Evolutionary conservation across 2,797 vertebrate species (phyloP).

Genomic region (Spinibarbus caldwelli): DNA sequence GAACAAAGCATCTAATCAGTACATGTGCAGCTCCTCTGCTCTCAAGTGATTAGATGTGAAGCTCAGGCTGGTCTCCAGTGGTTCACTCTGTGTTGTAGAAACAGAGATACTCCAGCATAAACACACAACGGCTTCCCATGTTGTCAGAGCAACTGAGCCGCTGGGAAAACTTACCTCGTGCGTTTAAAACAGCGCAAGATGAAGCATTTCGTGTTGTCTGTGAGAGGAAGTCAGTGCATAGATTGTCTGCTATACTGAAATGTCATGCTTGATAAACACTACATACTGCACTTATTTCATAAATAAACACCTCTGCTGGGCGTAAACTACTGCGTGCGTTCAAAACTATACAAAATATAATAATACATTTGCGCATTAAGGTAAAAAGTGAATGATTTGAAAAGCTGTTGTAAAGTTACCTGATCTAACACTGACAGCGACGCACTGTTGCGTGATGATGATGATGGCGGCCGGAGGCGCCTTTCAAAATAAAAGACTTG

Average conservation of each 20-base stretch:
- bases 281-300: background rate
- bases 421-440: conserved; percentile 7
- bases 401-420: conserved; percentile 8
- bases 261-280: background rate
- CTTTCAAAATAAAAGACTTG: conserved; percentile 51
- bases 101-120: conserved; percentile 39
- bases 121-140: conserved; percentile 36
- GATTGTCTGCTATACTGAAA: background rate
- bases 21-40: conserved; percentile 27
- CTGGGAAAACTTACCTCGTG: background rate
- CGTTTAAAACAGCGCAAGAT: background rate
- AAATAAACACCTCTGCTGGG: conserved; percentile 1
- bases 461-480: background rate
- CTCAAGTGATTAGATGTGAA: conserved; percentile 72
- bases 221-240: background rate
- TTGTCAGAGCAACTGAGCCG: conserved; percentile 39
- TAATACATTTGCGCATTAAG: background rate
- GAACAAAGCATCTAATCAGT: conserved; percentile 20
- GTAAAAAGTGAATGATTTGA: background rate
- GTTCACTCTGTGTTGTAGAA: conserved; percentile 67
- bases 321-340: background rate
- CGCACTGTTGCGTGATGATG: background rate
- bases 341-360: background rate
- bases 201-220: background rate
- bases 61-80: conserved; percentile 65